Conservation (phyloP, 2,888 invertebrate species). For the Eupelmus urozonus region DNA sequence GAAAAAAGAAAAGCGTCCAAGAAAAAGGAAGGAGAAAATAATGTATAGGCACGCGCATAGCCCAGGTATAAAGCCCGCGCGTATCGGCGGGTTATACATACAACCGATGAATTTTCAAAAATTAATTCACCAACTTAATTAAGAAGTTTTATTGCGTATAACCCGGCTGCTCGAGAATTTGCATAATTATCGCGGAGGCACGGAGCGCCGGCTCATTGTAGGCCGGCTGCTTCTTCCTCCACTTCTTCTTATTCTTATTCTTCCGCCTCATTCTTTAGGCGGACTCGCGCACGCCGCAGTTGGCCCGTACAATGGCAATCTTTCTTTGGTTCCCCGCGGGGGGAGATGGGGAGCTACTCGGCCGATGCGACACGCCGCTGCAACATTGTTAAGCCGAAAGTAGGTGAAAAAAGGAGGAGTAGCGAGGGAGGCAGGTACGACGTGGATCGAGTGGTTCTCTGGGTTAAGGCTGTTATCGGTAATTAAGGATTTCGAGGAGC, state of each 20-base stretch:
- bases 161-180: conserved; percentile 33
- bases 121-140: conserved; percentile 59
- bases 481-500: conserved; percentile 35
- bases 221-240: conserved; percentile 3
- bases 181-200: conserved; percentile 53
- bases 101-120: conserved; percentile 55
- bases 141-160: conserved; percentile 56
- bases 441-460: conserved; percentile 11
- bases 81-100: background rate
- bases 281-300: conserved; percentile 28
- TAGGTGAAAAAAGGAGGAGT: background rate
- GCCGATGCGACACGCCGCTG: conserved; percentile 13
- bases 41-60: background rate
- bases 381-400: conserved; percentile 17
- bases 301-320: conserved; percentile 35
- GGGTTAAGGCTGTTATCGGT: conserved; percentile 27
- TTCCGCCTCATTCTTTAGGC: conserved; percentile 40
- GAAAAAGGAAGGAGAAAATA: conserved; percentile 14
- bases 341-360: conserved; percentile 2
- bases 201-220: conserved; percentile 24
- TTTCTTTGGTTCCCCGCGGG: conserved; percentile 36
- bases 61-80: background rate
- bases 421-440: background rate
- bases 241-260: conserved; percentile 15
- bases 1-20: conserved; percentile 9